A percentile compares a stretch with the other conserved stretches of the same genome.
Conservation (phyloP, 2,888 invertebrate species). For the Hipparchia sbordonii region DNA sequence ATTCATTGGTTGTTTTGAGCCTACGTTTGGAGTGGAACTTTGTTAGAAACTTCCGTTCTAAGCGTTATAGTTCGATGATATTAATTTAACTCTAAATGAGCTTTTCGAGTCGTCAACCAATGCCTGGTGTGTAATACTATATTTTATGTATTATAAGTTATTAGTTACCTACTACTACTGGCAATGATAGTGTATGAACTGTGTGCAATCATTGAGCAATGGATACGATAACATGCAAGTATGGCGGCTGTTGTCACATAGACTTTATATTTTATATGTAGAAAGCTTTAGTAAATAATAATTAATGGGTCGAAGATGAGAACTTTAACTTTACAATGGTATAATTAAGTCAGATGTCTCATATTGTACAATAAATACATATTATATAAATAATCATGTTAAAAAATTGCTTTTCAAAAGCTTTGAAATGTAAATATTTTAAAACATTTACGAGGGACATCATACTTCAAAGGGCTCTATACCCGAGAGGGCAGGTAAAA, state of each 20-base stretch:
- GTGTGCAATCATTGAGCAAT: constrained; percentile 22
- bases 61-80: too few relatives aligned
- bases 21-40: too few relatives aligned
- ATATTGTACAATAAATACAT: not conserved
- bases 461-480: constrained; percentile 26
- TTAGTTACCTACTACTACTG: not conserved
- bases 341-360: not conserved
- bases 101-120: not conserved
- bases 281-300: not conserved
- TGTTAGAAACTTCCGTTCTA: too few relatives aligned
- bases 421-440: not conserved
- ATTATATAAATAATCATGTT: not conserved
- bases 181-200: not conserved
- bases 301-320: not conserved
- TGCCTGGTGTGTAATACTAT: not conserved
- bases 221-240: constrained; percentile 16
- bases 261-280: not conserved
- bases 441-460: constrained; percentile 3
- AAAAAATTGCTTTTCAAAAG: not conserved
- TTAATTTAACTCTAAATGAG: too few relatives aligned
- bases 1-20: too few relatives aligned
- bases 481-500: constrained; percentile 25
- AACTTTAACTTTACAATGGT: not conserved
- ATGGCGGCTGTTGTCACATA: constrained; percentile 19
- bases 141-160: not conserved